These are phyloP conservation scores for Elaeidobius kamerunicus DNA, from an alignment of 2,888 invertebrate genomes.

Conservation along the genomic window DNA sequence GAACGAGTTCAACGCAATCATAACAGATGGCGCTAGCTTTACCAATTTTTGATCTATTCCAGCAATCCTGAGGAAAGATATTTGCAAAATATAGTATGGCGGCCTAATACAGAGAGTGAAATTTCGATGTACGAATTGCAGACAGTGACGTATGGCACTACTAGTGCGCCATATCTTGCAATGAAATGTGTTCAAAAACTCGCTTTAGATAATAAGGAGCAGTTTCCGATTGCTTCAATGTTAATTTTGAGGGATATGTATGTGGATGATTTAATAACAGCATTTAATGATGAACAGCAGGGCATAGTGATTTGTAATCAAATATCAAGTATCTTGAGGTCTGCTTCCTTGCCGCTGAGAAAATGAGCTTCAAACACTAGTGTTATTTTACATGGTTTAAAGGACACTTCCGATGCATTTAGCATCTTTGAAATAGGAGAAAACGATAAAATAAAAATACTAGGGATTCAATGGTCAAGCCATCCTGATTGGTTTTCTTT, in stretches of 20 bases:
- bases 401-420: constrained; percentile 7
- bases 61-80: not conserved
- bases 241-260: constrained; percentile 8
- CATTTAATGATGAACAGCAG: constrained; percentile 10
- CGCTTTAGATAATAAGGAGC: not conserved
- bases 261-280: constrained; percentile 14
- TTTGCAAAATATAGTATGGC: not conserved
- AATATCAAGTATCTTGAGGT: constrained; percentile 9
- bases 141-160: constrained; percentile 14
- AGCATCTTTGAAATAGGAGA: constrained; percentile 6
- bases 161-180: constrained; percentile 11
- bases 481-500: constrained; percentile 18
- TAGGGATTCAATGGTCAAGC: constrained; percentile 26
- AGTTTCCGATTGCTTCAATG: constrained; percentile 5
- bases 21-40: too few species aligned
- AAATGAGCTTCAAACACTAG: constrained; percentile 18
- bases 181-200: constrained; percentile 11
- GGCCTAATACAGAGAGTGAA: not conserved
- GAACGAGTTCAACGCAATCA: too few species aligned
- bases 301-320: constrained; percentile 12
- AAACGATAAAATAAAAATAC: constrained; percentile 12
- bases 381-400: constrained; percentile 2
- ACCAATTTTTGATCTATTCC: too few species aligned
- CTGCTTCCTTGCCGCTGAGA: constrained; percentile 9
- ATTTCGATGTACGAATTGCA: constrained; percentile 10